Percentiles rank a stretch among this genome's conserved stretches.
Conservation (phyloP, 2,113 vertebrate genomes). For the Psammodynastes pulverulentus region DNA sequence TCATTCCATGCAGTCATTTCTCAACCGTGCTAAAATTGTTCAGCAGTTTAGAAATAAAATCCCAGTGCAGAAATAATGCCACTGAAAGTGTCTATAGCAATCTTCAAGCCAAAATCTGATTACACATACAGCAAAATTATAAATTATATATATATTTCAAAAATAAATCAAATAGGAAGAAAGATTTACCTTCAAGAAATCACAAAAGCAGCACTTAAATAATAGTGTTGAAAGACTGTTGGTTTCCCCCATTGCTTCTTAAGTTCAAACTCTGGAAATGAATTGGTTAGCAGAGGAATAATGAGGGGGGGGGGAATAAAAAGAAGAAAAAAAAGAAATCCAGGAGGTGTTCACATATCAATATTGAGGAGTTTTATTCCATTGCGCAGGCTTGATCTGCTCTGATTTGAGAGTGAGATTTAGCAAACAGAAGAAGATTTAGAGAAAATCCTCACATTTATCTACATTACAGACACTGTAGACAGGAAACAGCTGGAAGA, state of each 20-base stretch:
- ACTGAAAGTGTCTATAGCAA: conserved; percentile 64
- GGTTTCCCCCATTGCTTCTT: conserved; percentile 94
- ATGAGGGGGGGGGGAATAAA: conserved; percentile 64
- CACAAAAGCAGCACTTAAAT: conserved; percentile 96
- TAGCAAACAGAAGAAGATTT: conserved; percentile 99
- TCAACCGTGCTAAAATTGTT: conserved; percentile 70
- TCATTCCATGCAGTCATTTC: conserved; percentile 68
- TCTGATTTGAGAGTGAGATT: conserved; percentile 97
- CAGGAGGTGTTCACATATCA: conserved; percentile 98
- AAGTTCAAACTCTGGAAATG: conserved; percentile 92
- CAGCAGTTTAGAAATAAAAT: conserved; percentile 76
- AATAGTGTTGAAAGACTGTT: conserved; percentile 86
- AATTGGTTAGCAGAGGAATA: conserved; percentile 97
- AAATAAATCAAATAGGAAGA: conserved; percentile 76
- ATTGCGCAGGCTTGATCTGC: conserved; percentile 97
- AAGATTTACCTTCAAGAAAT: conserved; percentile 98
- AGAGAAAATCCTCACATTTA: conserved; percentile 99
- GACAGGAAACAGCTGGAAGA: conserved; percentile 99
- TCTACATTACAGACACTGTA: conserved; percentile 99
- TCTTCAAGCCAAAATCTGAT: conserved; percentile 65
- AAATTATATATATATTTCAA: conserved; percentile 37
- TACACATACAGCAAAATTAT: conserved; percentile 58
- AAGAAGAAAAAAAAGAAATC: conserved; percentile 81
- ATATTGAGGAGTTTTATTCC: conserved; percentile 98
- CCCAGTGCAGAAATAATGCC: conserved; percentile 68